Percentiles rank a stretch among this genome's conserved stretches.
Conservation (phyloP, 2,113 vertebrate genomes). For the Ptyas mucosa region DNA sequence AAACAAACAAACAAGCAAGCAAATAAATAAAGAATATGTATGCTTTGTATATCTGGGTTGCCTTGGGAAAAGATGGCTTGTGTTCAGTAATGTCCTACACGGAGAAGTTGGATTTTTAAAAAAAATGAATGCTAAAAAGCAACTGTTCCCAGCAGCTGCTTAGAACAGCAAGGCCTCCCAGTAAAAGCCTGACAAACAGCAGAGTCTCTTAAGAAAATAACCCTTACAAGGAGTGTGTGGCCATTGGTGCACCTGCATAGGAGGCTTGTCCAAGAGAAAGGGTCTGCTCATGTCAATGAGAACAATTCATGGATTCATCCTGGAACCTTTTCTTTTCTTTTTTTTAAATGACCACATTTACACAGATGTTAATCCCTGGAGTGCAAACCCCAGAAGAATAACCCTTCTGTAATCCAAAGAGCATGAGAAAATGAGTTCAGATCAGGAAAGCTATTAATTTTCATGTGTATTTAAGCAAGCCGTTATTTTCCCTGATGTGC, state of each 20-base stretch:
- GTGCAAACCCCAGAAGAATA: constrained; percentile 71
- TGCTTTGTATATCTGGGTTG: constrained; percentile 35
- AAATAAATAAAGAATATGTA: background rate
- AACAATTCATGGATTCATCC: constrained; percentile 79
- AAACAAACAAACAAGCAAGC: background rate
- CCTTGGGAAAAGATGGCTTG: background rate
- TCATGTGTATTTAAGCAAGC: constrained; percentile 59
- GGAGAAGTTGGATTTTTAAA: constrained; percentile 68
- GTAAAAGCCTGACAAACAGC: constrained; percentile 74
- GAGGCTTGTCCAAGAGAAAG: constrained; percentile 74
- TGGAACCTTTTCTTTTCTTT: constrained; percentile 58
- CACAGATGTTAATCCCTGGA: constrained; percentile 78
- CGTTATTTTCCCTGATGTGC: constrained; percentile 51
- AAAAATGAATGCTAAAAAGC: constrained; percentile 68
- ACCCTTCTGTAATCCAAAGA: constrained; percentile 69
- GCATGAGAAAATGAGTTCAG: constrained; percentile 72
- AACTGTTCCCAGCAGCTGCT: constrained; percentile 75
- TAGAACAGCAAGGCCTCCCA: constrained; percentile 77
- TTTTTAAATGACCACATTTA: constrained; percentile 61
- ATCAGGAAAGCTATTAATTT: constrained; percentile 71
- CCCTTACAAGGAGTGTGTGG: constrained; percentile 83
- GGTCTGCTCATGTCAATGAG: constrained; percentile 68
- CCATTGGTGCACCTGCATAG: constrained; percentile 77
- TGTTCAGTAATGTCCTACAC: constrained; percentile 64
- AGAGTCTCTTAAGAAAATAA: constrained; percentile 83